These are phyloP conservation scores for Spongia lamella DNA, from an alignment of 37 sponge, comb jelly and placozoan genomes.

Conservation along the genomic window DNA sequence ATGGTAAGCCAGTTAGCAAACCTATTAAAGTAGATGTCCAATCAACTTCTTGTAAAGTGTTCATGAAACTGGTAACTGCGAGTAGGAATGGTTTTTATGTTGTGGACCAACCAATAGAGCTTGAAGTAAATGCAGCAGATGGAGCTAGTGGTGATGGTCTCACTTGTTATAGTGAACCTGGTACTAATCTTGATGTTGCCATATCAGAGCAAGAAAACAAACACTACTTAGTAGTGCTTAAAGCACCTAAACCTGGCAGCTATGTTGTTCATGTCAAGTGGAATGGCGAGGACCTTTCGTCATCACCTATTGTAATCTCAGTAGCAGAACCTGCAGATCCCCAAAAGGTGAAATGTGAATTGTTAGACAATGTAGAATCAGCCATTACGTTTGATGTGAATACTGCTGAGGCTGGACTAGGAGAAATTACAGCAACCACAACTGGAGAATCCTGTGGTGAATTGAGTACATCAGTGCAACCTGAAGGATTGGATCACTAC, in stretches of 20 bases:
- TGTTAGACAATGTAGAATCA: not conserved
- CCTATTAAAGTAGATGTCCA: slow-evolving; percentile 50
- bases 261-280: slow-evolving; percentile 56
- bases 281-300: slow-evolving; percentile 40
- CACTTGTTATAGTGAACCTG: slow-evolving; percentile 23
- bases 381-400: slow-evolving; percentile 36
- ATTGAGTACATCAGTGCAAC: slow-evolving; percentile 13
- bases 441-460: slow-evolving; percentile 4
- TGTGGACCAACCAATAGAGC: slow-evolving; percentile 35
- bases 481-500: slow-evolving; percentile 28
- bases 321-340: slow-evolving; percentile 19
- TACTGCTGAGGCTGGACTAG: slow-evolving; percentile 37
- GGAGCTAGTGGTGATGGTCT: slow-evolving; percentile 34
- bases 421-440: slow-evolving; percentile 28
- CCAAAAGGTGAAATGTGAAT: not conserved
- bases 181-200: slow-evolving; percentile 26
- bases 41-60: not conserved
- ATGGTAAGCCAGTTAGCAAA: slow-evolving; percentile 40
- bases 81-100: slow-evolving; percentile 43
- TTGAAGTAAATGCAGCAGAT: slow-evolving; percentile 41
- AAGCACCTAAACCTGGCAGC: slow-evolving; percentile 33
- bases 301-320: slow-evolving; percentile 48
- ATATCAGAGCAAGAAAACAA: slow-evolving; percentile 22
- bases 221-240: slow-evolving; percentile 40
- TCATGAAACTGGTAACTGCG: no score